Base-by-base conservation (phyloP, 2,797 vertebrate genomes). In the Chiloscyllium punctatum region DNA sequence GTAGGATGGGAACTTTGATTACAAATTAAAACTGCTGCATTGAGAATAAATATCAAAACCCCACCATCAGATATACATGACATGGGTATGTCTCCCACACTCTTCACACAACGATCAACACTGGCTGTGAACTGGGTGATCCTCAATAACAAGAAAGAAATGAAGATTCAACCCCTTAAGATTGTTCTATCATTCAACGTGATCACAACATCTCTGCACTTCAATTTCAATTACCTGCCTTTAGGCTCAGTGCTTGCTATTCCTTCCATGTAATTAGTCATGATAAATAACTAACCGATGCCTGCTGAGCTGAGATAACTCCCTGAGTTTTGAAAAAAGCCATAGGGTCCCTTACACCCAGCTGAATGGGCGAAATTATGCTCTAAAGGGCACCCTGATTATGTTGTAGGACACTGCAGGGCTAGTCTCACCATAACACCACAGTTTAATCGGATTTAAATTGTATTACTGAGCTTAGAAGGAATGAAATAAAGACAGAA, bases 401-500 rank as follows among this genome's bases (percentile, higher is more conserved):
- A 21, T 57, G 13, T 51, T 30, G 48, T 5, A 33, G 27, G 27
- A 88, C 4, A 30, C 30, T 16, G 33, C 88, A 66, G n/a, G 0
- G 27, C 88, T 84, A 27, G 57, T 27, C 25, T 11, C 86, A 30
- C 51, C 5, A n/a, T 53, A 62, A n/a, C 86, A 90, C 53, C 87
- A 68, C 15, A 33, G 57, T 62, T n/a, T 66, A 92, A 62, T 68
- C 66, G 11, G 71, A 53, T 94, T 94, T 74, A 94, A 72, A 53
- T 74, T 53, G 37, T 53, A 74, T 94, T 94, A 53, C 42, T 94
- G 62, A 94, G 92, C 42, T 94, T 94, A 72, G 71, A 53, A 94
- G 94, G 94, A 74, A 72, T 74, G 48, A 71, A 94, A 94, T 72
- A 94, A 94, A 74, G 92, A 69, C n/a, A 69, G 42, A 94, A 74